Conservation (phyloP, 2,888 invertebrate genomes). For the Cataglyphis livida region DNA sequence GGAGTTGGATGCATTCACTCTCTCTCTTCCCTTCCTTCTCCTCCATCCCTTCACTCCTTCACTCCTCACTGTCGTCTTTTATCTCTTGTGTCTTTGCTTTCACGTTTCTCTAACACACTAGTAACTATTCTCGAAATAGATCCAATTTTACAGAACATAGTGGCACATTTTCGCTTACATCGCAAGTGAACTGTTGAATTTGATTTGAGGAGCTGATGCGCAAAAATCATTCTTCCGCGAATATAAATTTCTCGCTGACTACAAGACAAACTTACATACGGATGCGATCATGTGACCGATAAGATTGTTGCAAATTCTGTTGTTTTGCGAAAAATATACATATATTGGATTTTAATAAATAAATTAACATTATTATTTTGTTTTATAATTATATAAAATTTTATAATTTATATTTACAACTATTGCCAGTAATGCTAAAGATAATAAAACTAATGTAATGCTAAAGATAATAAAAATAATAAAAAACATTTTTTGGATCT, state of each 20-base stretch:
- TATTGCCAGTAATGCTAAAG: neutral
- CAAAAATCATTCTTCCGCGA: conserved; percentile 18
- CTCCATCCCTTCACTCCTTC: neutral
- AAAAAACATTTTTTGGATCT: neutral
- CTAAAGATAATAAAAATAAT: neutral
- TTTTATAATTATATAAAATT: neutral
- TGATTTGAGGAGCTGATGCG: neutral
- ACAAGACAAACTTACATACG: neutral
- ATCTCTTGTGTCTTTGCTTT: conserved; percentile 59
- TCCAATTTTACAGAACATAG: conserved; percentile 23
- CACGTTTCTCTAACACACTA: conserved; percentile 38
- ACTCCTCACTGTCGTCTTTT: conserved; percentile 65
- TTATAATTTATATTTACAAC: neutral
- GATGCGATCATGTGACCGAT: neutral
- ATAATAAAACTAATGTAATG: neutral
- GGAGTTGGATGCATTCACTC: conserved; percentile 70
- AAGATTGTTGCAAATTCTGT: neutral
- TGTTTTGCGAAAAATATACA: neutral
- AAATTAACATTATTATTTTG: neutral
- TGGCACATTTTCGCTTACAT: neutral
- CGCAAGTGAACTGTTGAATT: neutral
- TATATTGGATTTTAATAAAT: neutral
- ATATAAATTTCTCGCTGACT: conserved; percentile 21
- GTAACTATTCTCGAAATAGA: conserved; percentile 38
- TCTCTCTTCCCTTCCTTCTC: conserved; percentile 52